A percentile compares a stretch with the other conserved stretches of the same genome.
phyloP scores from a whole-genome alignment of 1,140 invertebrate species.

The Eubasilissa regina region DNA sequence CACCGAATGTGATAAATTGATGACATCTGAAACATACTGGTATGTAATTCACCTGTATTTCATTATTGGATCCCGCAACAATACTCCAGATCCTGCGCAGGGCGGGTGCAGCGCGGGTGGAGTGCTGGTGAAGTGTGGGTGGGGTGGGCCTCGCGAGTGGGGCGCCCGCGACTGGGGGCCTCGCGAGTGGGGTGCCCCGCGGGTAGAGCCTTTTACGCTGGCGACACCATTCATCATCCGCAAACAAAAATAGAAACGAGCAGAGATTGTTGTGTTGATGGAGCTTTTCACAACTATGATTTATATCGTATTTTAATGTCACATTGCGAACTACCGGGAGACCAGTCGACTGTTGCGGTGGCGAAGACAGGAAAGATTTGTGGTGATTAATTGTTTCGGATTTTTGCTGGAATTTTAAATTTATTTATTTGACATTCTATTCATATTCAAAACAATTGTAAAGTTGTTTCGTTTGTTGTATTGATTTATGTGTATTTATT shows the following conservation, averaged over 20 bases:
- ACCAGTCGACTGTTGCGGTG: background rate
- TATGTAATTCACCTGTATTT: too few relatives aligned
- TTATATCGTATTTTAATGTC: constrained; percentile 39
- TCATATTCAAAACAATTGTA: background rate
- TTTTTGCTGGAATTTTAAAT: background rate
- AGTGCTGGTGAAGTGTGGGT: too few relatives aligned
- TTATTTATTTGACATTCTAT: constrained; percentile 4
- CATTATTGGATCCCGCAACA: too few relatives aligned
- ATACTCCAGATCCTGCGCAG: too few relatives aligned
- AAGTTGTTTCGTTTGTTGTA: too few relatives aligned
- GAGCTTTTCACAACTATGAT: constrained; percentile 34
- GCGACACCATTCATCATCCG: constrained; percentile 24
- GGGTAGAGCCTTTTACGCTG: constrained; percentile 6
- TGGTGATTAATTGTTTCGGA: background rate
- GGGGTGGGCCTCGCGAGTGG: too few relatives aligned
- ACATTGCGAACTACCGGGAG: constrained; percentile 8
- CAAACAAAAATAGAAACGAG: constrained; percentile 36
- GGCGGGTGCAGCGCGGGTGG: too few relatives aligned
- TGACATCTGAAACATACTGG: too few relatives aligned
- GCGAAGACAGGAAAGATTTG: constrained; percentile 1
- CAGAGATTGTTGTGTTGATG: constrained; percentile 41
- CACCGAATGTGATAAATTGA: too few relatives aligned
- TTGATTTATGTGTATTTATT: too few relatives aligned
- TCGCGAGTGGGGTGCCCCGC: background rate
- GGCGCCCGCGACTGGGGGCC: background rate